phyloP scores from a whole-genome alignment of 35 echinoderm and acorn worm genomes.

The Ptychodera flava region DNA sequence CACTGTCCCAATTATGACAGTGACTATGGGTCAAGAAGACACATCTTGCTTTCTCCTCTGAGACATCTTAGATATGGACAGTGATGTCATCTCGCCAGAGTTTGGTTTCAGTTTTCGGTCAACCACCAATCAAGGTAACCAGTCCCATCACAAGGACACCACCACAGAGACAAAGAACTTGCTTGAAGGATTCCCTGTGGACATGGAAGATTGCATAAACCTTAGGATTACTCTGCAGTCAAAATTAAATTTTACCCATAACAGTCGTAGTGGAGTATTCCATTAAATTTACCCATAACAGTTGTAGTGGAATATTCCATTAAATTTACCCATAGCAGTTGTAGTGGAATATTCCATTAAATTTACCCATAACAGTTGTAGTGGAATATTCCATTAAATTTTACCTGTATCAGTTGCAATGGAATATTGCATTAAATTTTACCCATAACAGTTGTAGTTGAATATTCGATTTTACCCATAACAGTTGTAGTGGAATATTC shows the following conservation, averaged over 20 bases:
- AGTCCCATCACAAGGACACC: conserved; percentile 49
- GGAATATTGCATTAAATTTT: background rate
- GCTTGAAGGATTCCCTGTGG: conserved; percentile 47
- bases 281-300: background rate
- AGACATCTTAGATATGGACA: too few relatives aligned
- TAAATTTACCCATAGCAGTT: background rate
- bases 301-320: background rate
- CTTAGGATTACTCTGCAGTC: background rate
- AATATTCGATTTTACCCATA: too few relatives aligned
- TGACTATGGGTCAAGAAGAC: too few relatives aligned
- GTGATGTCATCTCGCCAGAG: background rate
- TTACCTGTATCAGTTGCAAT: too few relatives aligned
- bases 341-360: background rate
- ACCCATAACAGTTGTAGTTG: background rate
- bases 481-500: background rate
- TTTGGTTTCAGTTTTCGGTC: background rate
- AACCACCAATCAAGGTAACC: conserved; percentile 33
- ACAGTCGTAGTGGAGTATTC: background rate
- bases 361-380: background rate
- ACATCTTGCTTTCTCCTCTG: too few relatives aligned
- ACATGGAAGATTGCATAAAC: background rate
- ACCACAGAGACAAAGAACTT: conserved; percentile 30
- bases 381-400: background rate
- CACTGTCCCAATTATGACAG: too few relatives aligned
- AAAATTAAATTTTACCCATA: background rate